These are phyloP conservation scores for Fundulus diaphanus DNA, from an alignment of 2,797 vertebrate genomes.

Conservation along the genomic window DNA sequence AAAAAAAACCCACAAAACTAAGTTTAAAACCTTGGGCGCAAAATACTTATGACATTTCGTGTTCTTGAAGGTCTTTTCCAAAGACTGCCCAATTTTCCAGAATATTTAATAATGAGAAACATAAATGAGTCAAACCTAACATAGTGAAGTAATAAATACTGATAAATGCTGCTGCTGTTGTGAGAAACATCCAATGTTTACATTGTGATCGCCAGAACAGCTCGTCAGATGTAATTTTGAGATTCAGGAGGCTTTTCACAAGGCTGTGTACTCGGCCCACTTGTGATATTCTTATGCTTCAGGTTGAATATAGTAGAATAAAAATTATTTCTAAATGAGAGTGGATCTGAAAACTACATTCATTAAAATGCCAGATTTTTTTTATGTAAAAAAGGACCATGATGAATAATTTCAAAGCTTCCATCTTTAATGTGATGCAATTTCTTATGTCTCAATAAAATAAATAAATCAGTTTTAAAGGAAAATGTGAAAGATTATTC, in stretches of 20 bases:
- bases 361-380: background rate
- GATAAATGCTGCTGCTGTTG: background rate
- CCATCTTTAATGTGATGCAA: too few species aligned
- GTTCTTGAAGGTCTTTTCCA: background rate
- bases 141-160: slow-evolving; percentile 5
- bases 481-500: too few species aligned
- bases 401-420: too few species aligned
- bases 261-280: slow-evolving; percentile 4
- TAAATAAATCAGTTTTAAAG: too few species aligned
- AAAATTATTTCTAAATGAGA: background rate
- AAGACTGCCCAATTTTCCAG: background rate
- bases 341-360: background rate
- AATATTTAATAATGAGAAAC: background rate
- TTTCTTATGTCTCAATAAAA: too few species aligned
- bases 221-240: background rate
- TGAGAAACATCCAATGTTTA: background rate
- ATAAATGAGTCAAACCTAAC: background rate
- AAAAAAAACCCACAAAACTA: background rate
- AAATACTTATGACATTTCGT: background rate
- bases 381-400: too few species aligned
- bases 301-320: background rate
- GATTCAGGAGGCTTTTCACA: slow-evolving; percentile 3
- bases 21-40: background rate
- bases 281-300: background rate
- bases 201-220: background rate